Base-by-base conservation (phyloP, 23 tunicate genomes). In the Diplosoma virens region DNA sequence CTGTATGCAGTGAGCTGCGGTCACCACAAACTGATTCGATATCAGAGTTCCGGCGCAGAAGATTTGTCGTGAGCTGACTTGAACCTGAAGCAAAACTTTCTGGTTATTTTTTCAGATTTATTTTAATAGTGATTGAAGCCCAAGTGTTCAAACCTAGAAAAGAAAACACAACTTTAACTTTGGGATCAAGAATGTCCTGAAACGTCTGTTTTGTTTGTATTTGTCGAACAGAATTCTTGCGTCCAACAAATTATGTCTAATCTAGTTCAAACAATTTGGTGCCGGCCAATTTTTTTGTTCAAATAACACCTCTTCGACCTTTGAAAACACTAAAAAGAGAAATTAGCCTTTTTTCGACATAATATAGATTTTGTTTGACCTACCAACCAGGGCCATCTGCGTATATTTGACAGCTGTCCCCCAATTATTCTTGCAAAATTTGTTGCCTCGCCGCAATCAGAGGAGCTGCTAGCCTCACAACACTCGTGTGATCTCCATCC, bases 331-430 rank as follows among this genome's bases (percentile, higher is more conserved):
- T n/a, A n/a, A n/a, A n/a, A n/a, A n/a, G n/a, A n/a, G n/a, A n/a
- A n/a, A n/a, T n/a, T n/a, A n/a, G n/a, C n/a, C n/a, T n/a, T n/a
- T n/a, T n/a, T 16, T 16, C 16, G 52, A 16, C 52, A 16, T 45
- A 45, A 16, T 45, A 9, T 16, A 45, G 16, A 9, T 16, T 45
- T 45, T 14, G 26, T 32, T 9, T 16, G 16, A 9, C 52, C 16
- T 45, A 76, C 81, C 81, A 76, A 58, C 81, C 81, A 76, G 20
- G 81, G 81, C 81, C 81, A 76, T 6, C 35, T 55, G 21, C 27
- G 20, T 1, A 60, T 56, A 4, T 25, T 76, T n/a, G 70, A 6
- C 4, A 18, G 14, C 33, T 27, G 26, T 21, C 81, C 81, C 33
- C 37, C 37, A 28, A 76, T 60, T 14, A 76, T 76, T 76, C 81